phyloP scores from a whole-genome alignment of 2,113 vertebrate species.

The Archocentrus centrarchus region DNA sequence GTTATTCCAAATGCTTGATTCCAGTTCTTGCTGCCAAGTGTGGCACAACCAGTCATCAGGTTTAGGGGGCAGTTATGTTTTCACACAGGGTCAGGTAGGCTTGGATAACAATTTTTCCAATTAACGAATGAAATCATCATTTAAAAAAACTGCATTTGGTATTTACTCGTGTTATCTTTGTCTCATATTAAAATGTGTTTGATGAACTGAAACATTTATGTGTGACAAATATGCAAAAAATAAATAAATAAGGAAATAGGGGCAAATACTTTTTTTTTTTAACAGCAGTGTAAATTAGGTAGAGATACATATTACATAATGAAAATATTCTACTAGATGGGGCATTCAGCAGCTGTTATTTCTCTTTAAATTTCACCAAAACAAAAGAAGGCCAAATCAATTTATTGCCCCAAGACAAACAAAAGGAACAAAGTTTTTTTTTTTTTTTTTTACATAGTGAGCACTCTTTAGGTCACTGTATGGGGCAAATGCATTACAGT shows the following conservation, averaged over 20 bases:
- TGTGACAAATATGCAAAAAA: background rate
- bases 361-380: background rate
- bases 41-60: background rate
- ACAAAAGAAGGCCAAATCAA: background rate
- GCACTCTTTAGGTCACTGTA: background rate
- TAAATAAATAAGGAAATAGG: background rate
- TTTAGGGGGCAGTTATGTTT: background rate
- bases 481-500: background rate
- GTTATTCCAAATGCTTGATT: background rate
- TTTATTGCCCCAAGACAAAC: background rate
- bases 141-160: background rate
- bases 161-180: background rate
- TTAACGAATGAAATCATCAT: background rate
- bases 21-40: background rate
- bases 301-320: background rate
- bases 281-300: background rate
- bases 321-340: background rate
- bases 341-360: background rate
- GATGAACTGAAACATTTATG: background rate
- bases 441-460: background rate
- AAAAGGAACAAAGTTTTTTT: background rate
- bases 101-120: background rate
- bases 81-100: background rate
- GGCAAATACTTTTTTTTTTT: background rate
- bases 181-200: background rate